Evolutionary conservation across 2,797 vertebrate genomes (phyloP).

Genomic region (Natrix natrix): DNA sequence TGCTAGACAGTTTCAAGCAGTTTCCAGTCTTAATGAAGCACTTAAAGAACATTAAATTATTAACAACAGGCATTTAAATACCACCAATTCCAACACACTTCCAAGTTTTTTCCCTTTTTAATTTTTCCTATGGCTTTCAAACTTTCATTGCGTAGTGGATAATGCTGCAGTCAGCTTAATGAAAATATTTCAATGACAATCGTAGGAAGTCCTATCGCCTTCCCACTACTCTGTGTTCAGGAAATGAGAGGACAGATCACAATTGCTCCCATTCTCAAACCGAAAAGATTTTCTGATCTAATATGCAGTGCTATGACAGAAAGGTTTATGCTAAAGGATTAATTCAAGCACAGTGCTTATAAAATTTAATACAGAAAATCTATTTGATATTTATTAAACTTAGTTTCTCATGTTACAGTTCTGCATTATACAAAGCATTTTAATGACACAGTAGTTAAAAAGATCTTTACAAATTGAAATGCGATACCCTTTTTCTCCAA

Average conservation of each 20-base stretch:
- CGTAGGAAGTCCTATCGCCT: neutral
- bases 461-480: constrained; percentile 88
- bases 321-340: neutral
- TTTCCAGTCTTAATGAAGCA: neutral
- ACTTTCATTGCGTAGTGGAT: neutral
- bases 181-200: neutral
- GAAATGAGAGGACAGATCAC: neutral
- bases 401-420: constrained; percentile 84
- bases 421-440: constrained; percentile 85
- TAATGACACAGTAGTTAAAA: constrained; percentile 85
- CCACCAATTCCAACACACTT: neutral
- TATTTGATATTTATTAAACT: constrained; percentile 86
- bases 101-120: neutral
- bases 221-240: too few relatives aligned
- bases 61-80: neutral
- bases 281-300: neutral
- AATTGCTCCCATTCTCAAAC: neutral
- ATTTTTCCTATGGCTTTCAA: neutral
- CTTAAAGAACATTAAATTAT: neutral
- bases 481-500: constrained; percentile 87
- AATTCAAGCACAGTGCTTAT: constrained; percentile 47
- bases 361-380: constrained; percentile 84
- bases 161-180: neutral
- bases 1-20: neutral
- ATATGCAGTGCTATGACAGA: neutral